Evolutionary conservation across 1,140 invertebrate genomes (phyloP), one percentile per base, ranked within the genome.

Genomic region (Neodiprion pinetum): DNA sequence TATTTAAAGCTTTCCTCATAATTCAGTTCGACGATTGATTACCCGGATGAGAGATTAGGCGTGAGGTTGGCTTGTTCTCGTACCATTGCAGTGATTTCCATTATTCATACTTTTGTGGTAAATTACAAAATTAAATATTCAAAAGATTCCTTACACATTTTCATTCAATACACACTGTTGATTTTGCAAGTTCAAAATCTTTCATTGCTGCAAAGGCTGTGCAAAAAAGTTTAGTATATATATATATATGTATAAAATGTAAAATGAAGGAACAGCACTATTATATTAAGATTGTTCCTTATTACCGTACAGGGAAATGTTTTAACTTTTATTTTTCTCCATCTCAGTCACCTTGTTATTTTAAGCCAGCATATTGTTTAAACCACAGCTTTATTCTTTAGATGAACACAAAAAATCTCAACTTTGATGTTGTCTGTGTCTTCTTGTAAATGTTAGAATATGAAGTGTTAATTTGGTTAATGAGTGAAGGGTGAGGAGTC

Each of bases 381-480:
- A 5, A 61, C 11, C 11, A 9, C 11, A 61, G 53, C n/a, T 61
- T 14, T 61, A 9, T 61, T 61, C 53, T 17, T 61, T 9, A 61
- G 9, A 61, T 61, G n/a, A 14, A 14, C 53, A 12, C 65, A 66
- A 67, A 67, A 10, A 11, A 53, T 48, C 14, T 72, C 23, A 40
- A 72, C 61, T 50, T 72, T 53, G 40, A 72, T 61, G 14, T 28
- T 48, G 11, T 72, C 53, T 11, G 61, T 71, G 47, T n/a, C 7
- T 11, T 49, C 40, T 50, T 72, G 65, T 72, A 47, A 72, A 53
- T 40, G 49, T 49, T 47, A 48, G 47, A 70, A 49, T 9, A 17
- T 47, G 47, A 49, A 28, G 48, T 70, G 48, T 70, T 48, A 77
- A 75, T 75, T 70, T 76, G 78, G 71, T 77, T 76, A 75, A 72